These are phyloP conservation scores for Sceloporus undulatus DNA, from an alignment of 2,113 vertebrate genomes.

Conservation along the genomic window DNA sequence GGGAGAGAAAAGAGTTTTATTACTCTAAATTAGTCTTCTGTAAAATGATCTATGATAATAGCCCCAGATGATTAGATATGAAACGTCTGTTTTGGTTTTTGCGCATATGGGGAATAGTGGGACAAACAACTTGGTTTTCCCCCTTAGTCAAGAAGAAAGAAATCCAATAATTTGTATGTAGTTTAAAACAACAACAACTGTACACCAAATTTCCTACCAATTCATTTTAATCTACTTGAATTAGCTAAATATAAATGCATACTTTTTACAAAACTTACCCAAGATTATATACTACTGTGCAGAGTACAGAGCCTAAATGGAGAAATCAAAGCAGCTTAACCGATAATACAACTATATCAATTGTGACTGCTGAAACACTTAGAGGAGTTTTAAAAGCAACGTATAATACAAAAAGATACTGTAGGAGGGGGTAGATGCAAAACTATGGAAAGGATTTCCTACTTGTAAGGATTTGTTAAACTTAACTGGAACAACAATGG, in stretches of 20 bases:
- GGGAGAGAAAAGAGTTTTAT: neutral
- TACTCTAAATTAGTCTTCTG: constrained; percentile 28
- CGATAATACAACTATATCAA: neutral
- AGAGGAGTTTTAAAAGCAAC: neutral
- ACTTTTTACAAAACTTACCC: neutral
- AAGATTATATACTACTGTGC: constrained; percentile 2
- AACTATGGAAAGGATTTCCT: neutral
- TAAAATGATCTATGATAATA: constrained; percentile 27
- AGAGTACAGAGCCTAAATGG: neutral
- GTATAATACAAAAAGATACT: neutral
- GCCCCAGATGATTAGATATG: neutral
- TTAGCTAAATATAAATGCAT: constrained; percentile 4
- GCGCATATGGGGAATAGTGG: neutral
- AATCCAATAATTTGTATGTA: neutral
- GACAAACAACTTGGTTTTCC: neutral
- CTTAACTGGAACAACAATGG: neutral
- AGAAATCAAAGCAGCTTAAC: neutral
- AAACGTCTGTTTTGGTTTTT: constrained; percentile 17
- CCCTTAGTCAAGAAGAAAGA: neutral
- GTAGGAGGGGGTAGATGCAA: neutral
- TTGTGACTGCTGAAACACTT: neutral
- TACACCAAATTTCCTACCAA: neutral
- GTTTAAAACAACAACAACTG: neutral
- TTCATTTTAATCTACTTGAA: constrained; percentile 8
- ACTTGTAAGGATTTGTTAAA: too few species aligned